Percentiles rank a stretch among this genome's conserved stretches.
Conservation (phyloP, 92 coral and sea anemone species). For the Bergia sp. region DNA sequence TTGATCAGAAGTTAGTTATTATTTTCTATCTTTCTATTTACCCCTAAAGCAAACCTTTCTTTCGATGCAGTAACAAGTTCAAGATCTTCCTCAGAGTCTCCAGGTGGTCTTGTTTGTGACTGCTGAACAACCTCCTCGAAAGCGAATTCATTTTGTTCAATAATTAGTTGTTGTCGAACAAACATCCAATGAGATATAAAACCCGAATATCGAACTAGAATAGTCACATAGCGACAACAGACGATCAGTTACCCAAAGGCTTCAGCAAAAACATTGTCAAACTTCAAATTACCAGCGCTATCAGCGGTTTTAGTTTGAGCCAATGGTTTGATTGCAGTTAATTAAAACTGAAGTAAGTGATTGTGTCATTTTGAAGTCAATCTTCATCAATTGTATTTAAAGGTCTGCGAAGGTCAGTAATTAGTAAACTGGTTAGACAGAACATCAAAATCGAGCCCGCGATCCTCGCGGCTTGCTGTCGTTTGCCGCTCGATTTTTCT, state of each 20-base stretch:
- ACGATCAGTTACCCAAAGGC: slow-evolving; percentile 1
- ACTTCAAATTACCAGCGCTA: neutral
- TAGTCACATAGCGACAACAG: neutral
- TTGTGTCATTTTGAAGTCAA: neutral
- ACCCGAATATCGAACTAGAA: neutral
- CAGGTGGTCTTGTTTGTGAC: slow-evolving; percentile 32
- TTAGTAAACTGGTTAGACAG: too few species aligned
- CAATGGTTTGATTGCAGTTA: neutral
- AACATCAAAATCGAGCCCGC: too few species aligned
- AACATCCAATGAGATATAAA: neutral
- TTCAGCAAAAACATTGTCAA: neutral
- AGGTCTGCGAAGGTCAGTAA: too few species aligned
- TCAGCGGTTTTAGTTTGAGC: slow-evolving; percentile 3
- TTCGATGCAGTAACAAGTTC: slow-evolving; percentile 16
- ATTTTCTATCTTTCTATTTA: too few species aligned
- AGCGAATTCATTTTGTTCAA: slow-evolving; percentile 13
- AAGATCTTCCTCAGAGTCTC: slow-evolving; percentile 15
- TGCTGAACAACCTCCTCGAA: neutral
- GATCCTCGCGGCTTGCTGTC: too few species aligned
- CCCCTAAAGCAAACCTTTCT: slow-evolving; percentile 27
- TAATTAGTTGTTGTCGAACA: neutral
- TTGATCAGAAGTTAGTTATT: neutral
- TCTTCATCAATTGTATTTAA: too few species aligned
- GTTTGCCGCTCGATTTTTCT: too few species aligned
- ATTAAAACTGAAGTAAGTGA: neutral